Percentiles rank a stretch among this genome's conserved stretches.
Conservation (phyloP, 2,113 vertebrate genomes). For the Cathartes aura region DNA sequence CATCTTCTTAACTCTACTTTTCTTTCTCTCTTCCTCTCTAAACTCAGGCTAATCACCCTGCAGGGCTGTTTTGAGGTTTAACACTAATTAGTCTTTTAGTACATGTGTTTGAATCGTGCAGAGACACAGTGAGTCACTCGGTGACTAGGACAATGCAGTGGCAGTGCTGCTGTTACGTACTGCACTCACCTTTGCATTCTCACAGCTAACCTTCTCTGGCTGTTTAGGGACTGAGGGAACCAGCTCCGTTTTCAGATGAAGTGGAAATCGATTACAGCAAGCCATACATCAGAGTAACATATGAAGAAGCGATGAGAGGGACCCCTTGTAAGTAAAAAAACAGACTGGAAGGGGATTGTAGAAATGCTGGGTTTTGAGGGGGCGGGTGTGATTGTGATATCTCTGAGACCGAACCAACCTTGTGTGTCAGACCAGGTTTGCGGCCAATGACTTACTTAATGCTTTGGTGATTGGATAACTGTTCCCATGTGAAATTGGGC, state of each 20-base stretch:
- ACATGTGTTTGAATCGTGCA: not conserved
- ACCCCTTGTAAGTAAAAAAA: slow-evolving; percentile 85
- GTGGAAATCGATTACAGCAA: slow-evolving; percentile 81
- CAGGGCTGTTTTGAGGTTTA: not conserved
- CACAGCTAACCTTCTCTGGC: not conserved
- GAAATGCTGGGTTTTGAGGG: not conserved
- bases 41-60: not conserved
- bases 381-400: not conserved
- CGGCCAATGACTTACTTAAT: not conserved
- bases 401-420: not conserved
- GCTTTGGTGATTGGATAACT: not conserved
- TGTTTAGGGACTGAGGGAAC: slow-evolving; percentile 85
- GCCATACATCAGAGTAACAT: slow-evolving; percentile 87
- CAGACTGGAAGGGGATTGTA: not conserved
- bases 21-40: not conserved
- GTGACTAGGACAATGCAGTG: not conserved
- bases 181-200: not conserved
- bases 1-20: not conserved
- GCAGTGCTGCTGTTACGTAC: not conserved
- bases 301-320: slow-evolving; percentile 89
- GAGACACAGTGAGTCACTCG: not conserved
- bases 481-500: not conserved
- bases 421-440: not conserved
- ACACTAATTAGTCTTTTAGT: not conserved
- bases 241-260: slow-evolving; percentile 93